Base-by-base conservation (phyloP, 2,888 invertebrate genomes). In the Lithophane ornitopus region DNA sequence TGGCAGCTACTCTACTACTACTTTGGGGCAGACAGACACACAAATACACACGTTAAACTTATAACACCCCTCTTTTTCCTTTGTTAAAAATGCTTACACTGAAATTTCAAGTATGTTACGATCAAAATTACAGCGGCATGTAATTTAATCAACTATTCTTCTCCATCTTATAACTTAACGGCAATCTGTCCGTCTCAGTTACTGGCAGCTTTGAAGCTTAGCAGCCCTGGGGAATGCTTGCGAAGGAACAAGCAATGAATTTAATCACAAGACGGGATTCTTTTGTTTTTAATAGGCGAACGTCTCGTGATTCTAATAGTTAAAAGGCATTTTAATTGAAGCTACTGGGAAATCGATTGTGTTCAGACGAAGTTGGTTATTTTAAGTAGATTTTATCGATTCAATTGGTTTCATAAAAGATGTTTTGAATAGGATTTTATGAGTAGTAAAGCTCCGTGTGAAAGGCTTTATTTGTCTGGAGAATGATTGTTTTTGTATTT, bases 201-300 rank as follows among this genome's bases (percentile, higher is more conserved):
- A 80, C 81, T 58, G 39, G 72, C 62, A 67, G 68, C 54, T 77
- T 78, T 84, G 71, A 69, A 82, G 80, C 87, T 85, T 78, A 81
- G 70, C 49, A 52, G 46, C 86, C 82, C 80, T 58, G 34, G 84
- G 78, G 86, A 87, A 67, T 70, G 11, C 65, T 52, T 58, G 63
- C 65, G 63, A 44, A 70, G 70, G 65, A 63, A 67, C 59, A 73
- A 62, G 56, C 65, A 74, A 65, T 26, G 62, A 84, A 80, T 85
- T 87, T 84, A 84, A 85, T 85, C 87, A 85, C 26, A 34, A 69
- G 63, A 71, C 58, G 19, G 52, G 54, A 61, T 77, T 77, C 73
- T 79, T 78, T 70, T 79, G 59, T 68, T 81, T 66, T 77, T 72
- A 58, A 67, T 76, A 74, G 68, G 0, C 39, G 7, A 73, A 68